Evolutionary conservation across 2,797 vertebrate genomes (phyloP), one percentile per base, ranked within the genome.

Genomic region (Botia almorhae): DNA sequence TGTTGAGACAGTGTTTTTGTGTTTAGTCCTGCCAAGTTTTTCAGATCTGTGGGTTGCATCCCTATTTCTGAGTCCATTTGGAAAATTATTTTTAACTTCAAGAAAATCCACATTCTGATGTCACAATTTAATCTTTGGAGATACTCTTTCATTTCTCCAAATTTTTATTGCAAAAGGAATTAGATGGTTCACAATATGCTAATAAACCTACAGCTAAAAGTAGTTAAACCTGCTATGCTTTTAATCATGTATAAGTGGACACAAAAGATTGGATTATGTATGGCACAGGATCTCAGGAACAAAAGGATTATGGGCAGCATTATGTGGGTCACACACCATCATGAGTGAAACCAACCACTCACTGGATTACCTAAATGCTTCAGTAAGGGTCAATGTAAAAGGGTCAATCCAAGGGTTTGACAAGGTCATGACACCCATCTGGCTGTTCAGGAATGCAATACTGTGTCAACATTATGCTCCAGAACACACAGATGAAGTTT

Each of bases 311-410:
- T 76, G 80, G 4, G 58, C 84, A 83, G 58, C 12, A 79, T 65
- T 86, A 93, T 92, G 87, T 93, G 90, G 92, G 90, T 93, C 91
- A 93, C 76, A 87, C 78, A 79, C 69, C 65, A 84, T 83, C 75
- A 86, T 88, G 77, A 89, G 84, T 88, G 87, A 90, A 91, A 90
- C 87, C 88, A 87, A 90, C 81, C 75, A 76, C 86, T 86, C 69
- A 0, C 23, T 85, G 88, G 89, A 83, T 69, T 82, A 79, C 79
- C 53, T 29, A 90, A 90, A 92, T 92, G 89, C 88, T 84, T 64
- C 19, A 48, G 23, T 23, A 33, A 78, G 81, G 71, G 21, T 70
- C 16, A 58, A 67, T 80, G 80, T 87, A 81, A 77, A 60, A 60
- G 29, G 48, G 69, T 46, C 33, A 48, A 69, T 73, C 39, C 50